Evolutionary conservation across 2,113 vertebrate species (phyloP), one percentile per base, ranked within the genome.

Genomic region (Excalfactoria chinensis): DNA sequence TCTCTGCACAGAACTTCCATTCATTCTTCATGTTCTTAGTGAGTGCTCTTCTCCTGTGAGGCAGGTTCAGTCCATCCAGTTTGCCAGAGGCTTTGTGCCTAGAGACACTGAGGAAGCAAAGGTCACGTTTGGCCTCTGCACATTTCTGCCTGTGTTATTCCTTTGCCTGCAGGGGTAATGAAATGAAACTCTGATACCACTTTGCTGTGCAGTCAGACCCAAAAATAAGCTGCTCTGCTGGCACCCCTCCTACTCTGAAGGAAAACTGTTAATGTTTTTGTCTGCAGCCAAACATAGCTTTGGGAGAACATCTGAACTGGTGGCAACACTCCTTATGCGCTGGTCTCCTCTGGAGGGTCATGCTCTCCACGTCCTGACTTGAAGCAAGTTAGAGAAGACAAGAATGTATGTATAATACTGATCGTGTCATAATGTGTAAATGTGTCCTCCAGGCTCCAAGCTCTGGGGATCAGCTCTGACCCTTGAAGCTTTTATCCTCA

Each of bases 101-200:
- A 22, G 30, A 46, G 30, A 46, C 41, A 9, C 34, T 73, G 79
- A 64, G 37, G 56, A 70, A n/a, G 25, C n/a, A 40, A 28, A 40
- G 40, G 40, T 81, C 1, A 2, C 0, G 0, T 83, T 59, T 80
- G 4, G 8, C 28, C 41, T 83, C 43, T 44, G 9, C 5, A 6
- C 19, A 23, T 81, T 91, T 87, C 60, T 85, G 5, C 32, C 55
- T 1, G n/a, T 72, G 66, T 64, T 90, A n/a, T 16, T 84, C 20
- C 49, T 4, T 84, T 86, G 44, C 41, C 86, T 81, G 15, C 19
- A 28, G 44, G 70, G 21, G 21, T 83, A 88, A 30, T 40, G 40
- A 62, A 26, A 59, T 84, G 58, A 59, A 90, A 63, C 40, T 58
- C 28, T 69, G 34, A 35, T 75, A 53, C 34, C 43, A 16, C 68